Evolutionary conservation across 1,140 invertebrate species (phyloP).

Genomic region (Lordiphosa mommai): DNA sequence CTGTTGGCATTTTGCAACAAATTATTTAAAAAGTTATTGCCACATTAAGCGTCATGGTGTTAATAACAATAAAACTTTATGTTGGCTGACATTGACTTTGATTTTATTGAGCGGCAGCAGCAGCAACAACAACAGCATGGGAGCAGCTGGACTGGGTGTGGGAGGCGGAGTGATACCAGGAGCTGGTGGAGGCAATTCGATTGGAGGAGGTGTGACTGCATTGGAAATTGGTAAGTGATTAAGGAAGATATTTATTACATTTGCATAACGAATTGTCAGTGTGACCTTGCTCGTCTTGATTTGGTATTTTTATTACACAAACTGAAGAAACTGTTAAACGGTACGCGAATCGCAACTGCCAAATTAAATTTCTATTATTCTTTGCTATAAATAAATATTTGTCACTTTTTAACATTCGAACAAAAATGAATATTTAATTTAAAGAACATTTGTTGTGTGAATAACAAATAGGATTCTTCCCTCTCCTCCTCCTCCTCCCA

Average conservation of each 20-base stretch:
- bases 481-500: too few relatives aligned
- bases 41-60: conserved; percentile 64
- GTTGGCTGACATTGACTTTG: conserved; percentile 73
- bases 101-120: conserved; percentile 56
- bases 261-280: background rate
- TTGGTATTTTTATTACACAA: too few relatives aligned
- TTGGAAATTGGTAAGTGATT: conserved; percentile 66
- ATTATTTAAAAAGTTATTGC: conserved; percentile 76
- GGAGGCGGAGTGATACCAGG: background rate
- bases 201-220: conserved; percentile 23
- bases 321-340: too few relatives aligned
- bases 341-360: too few relatives aligned
- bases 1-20: conserved; percentile 60
- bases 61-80: conserved; percentile 79
- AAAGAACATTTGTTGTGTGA: too few relatives aligned
- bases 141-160: conserved; percentile 13
- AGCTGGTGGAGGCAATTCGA: background rate
- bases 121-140: background rate
- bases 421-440: too few relatives aligned
- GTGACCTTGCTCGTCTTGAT: too few relatives aligned
- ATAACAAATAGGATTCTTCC: too few relatives aligned
- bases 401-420: too few relatives aligned
- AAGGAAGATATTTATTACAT: background rate
- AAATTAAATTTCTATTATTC: too few relatives aligned
- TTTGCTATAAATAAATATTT: too few relatives aligned